Conservation (phyloP, 2,888 invertebrate species). For the Nebria brevicollis region DNA sequence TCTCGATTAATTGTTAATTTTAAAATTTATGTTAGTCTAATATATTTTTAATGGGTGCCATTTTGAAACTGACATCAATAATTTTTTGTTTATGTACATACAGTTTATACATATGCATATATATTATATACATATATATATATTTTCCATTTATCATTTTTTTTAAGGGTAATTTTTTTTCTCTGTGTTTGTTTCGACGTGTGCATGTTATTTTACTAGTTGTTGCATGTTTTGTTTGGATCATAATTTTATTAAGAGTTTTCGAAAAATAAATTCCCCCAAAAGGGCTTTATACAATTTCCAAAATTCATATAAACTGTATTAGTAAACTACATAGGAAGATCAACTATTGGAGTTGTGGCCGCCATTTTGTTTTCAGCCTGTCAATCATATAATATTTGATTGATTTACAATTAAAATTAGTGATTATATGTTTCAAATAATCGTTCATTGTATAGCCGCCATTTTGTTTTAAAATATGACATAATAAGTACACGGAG, state of each 20-base stretch:
- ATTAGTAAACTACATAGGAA: too few relatives aligned
- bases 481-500: not conserved
- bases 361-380: not conserved
- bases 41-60: constrained; percentile 41
- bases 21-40: constrained; percentile 32
- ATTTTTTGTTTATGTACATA: constrained; percentile 26
- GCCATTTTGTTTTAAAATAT: not conserved
- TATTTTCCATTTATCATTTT: constrained; percentile 32
- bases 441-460: not conserved
- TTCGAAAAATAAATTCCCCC: constrained; percentile 40
- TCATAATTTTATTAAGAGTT: constrained; percentile 29
- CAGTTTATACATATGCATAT: constrained; percentile 42
- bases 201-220: constrained; percentile 45
- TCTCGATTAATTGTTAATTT: constrained; percentile 21
- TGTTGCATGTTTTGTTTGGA: constrained; percentile 44
- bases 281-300: not conserved
- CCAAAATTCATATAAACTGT: not conserved
- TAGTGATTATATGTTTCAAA: too few relatives aligned
- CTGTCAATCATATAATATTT: not conserved
- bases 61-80: constrained; percentile 17
- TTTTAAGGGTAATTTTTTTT: constrained; percentile 12
- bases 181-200: constrained; percentile 4
- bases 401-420: not conserved
- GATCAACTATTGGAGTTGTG: not conserved
- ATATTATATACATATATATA: constrained; percentile 38